Conservation (phyloP, 2,797 vertebrate genomes). For the Hippocampus kuda region DNA sequence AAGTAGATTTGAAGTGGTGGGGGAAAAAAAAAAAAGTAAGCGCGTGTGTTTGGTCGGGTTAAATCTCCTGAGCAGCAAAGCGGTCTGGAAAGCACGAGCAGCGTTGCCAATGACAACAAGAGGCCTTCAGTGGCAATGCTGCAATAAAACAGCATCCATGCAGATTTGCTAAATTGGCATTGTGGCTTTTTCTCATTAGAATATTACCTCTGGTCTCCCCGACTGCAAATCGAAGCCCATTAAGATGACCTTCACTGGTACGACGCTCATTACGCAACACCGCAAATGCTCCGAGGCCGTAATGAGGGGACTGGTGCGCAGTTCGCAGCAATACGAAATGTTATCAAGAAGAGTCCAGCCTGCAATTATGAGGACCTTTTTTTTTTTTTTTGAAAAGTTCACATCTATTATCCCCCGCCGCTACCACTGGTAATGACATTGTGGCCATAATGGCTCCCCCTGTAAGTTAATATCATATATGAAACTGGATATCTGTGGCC, state of each 20-base stretch:
- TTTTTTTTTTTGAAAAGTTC: slow-evolving; percentile 63
- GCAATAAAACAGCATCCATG: slow-evolving; percentile 53
- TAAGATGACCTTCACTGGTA: slow-evolving; percentile 71
- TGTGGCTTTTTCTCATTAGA: slow-evolving; percentile 65
- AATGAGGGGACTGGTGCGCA: slow-evolving; percentile 65
- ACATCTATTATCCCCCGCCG: slow-evolving; percentile 66
- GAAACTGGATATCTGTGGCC: slow-evolving; percentile 61
- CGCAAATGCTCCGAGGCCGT: slow-evolving; percentile 60
- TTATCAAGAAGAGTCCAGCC: slow-evolving; percentile 57
- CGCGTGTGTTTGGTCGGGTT: slow-evolving; percentile 15
- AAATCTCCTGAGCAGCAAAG: slow-evolving; percentile 17
- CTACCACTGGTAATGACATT: slow-evolving; percentile 64
- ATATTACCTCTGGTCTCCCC: slow-evolving; percentile 66
- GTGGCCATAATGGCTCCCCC: slow-evolving; percentile 57
- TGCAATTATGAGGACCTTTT: slow-evolving; percentile 71
- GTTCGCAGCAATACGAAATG: slow-evolving; percentile 65
- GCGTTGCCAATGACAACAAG: slow-evolving; percentile 59
- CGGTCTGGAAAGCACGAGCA: slow-evolving; percentile 38
- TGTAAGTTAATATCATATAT: slow-evolving; percentile 70
- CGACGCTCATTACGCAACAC: slow-evolving; percentile 61
- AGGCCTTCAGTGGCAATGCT: slow-evolving; percentile 39
- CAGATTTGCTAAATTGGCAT: slow-evolving; percentile 49
- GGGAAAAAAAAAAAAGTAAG: slow-evolving; percentile 22
- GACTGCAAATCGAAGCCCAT: slow-evolving; percentile 65
- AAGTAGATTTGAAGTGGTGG: slow-evolving; percentile 59